phyloP scores from a whole-genome alignment of 2,888 invertebrate species.

The Diachrysia chrysitis region DNA sequence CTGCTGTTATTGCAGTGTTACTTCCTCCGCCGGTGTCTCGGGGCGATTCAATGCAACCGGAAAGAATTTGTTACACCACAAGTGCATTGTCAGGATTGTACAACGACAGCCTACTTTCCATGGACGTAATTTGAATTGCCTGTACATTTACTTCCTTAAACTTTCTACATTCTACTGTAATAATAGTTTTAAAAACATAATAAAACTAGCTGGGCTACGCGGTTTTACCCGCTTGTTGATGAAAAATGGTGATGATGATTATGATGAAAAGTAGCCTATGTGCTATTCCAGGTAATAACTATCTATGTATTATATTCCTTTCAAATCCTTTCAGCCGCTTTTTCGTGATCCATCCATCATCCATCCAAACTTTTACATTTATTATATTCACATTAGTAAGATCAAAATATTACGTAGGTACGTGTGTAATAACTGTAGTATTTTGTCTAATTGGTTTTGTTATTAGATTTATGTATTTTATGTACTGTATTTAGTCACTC shows the following conservation, averaged over 20 bases:
- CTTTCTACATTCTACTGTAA: slow-evolving; percentile 24
- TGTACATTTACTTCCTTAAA: slow-evolving; percentile 36
- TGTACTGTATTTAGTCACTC: neutral
- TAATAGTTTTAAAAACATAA: neutral
- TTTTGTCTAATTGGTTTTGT: neutral
- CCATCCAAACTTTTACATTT: no score
- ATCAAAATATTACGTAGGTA: neutral
- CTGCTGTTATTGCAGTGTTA: slow-evolving; percentile 69
- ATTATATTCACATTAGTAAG: no score
- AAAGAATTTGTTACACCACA: slow-evolving; percentile 75
- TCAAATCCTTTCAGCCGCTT: no score
- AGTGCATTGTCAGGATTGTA: slow-evolving; percentile 57
- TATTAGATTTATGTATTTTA: no score
- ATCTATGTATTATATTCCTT: no score
- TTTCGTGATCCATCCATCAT: no score
- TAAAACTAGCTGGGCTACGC: no score
- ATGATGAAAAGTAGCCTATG: no score
- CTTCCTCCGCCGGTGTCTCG: slow-evolving; percentile 69
- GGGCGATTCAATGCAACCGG: slow-evolving; percentile 69
- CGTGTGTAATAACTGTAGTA: neutral
- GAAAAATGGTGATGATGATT: no score
- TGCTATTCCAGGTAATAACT: no score
- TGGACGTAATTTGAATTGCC: slow-evolving; percentile 48
- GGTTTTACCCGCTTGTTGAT: no score
- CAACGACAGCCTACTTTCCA: slow-evolving; percentile 47